Conservation (phyloP, 2,797 vertebrate species). For the Xiphophorus birchmanni region DNA sequence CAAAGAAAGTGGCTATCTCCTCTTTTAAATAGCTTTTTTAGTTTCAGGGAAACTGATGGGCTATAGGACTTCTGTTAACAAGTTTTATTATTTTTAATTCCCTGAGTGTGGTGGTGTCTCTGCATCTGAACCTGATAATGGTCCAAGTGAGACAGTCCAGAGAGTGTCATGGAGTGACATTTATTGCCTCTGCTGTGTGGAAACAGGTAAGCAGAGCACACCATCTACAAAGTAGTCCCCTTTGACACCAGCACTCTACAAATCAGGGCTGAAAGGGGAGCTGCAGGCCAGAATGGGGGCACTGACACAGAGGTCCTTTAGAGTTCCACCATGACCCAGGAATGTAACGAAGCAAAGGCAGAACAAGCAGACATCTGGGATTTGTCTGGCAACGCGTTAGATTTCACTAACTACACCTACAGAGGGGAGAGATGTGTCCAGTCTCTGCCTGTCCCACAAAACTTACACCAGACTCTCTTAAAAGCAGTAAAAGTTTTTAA, state of each 20-base stretch:
- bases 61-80: conserved; percentile 28
- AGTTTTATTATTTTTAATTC: conserved; percentile 39
- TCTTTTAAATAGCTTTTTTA: conserved; percentile 33
- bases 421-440: conserved; percentile 30
- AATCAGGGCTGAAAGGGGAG: conserved; percentile 78
- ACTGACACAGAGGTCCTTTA: conserved; percentile 75
- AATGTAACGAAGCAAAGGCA: conserved; percentile 67
- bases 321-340: conserved; percentile 66
- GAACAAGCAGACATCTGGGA: conserved; percentile 73
- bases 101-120: conserved; percentile 39
- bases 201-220: conserved; percentile 80
- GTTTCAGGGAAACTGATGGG: conserved; percentile 6
- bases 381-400: conserved; percentile 69
- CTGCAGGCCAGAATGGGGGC: conserved; percentile 61
- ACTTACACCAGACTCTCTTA: conserved; percentile 25
- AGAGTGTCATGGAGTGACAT: conserved; percentile 76
- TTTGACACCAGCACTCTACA: conserved; percentile 84
- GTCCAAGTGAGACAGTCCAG: conserved; percentile 77
- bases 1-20: conserved; percentile 59
- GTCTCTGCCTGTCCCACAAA: conserved; percentile 41
- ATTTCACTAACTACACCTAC: conserved; percentile 62
- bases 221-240: conserved; percentile 84
- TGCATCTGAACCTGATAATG: conserved; percentile 51
- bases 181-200: conserved; percentile 75
- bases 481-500: conserved; percentile 45